phyloP scores from a whole-genome alignment of 2,888 invertebrate genomes.

The Drosophila nigricruria region DNA sequence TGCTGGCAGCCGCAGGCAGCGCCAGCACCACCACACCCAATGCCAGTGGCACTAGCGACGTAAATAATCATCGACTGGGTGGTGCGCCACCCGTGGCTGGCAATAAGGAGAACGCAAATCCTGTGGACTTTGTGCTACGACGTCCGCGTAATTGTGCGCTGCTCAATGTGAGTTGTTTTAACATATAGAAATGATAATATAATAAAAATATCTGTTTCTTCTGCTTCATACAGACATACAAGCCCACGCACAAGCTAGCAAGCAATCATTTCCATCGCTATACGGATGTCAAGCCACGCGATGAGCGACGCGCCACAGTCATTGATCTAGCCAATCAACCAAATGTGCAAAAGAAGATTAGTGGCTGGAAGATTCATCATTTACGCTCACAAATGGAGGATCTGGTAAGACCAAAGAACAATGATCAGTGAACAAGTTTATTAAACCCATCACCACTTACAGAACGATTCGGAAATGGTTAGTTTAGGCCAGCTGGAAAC shows the following conservation, averaged over 20 bases:
- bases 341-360: constrained; percentile 93
- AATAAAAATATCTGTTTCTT: neutral
- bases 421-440: too few relatives aligned
- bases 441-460: constrained; percentile 42
- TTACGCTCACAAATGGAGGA: constrained; percentile 97
- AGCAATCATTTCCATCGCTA: constrained; percentile 91
- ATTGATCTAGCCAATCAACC: constrained; percentile 96
- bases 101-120: constrained; percentile 85
- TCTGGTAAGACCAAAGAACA: constrained; percentile 87
- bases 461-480: constrained; percentile 87
- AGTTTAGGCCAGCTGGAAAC: constrained; percentile 84
- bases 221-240: constrained; percentile 86
- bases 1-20: constrained; percentile 52
- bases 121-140: constrained; percentile 83
- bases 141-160: constrained; percentile 84
- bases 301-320: constrained; percentile 94
- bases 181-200: neutral
- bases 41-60: constrained; percentile 42
- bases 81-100: constrained; percentile 61
- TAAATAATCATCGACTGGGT: constrained; percentile 59
- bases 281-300: constrained; percentile 94
- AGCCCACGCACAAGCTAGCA: constrained; percentile 90
- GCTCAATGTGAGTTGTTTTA: constrained; percentile 78
- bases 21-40: constrained; percentile 23
- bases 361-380: constrained; percentile 98